A percentile compares a stretch with the other conserved stretches of the same genome.
Conservation (phyloP, 2,797 vertebrate genomes). For the Dendrocincla tyrannina region DNA sequence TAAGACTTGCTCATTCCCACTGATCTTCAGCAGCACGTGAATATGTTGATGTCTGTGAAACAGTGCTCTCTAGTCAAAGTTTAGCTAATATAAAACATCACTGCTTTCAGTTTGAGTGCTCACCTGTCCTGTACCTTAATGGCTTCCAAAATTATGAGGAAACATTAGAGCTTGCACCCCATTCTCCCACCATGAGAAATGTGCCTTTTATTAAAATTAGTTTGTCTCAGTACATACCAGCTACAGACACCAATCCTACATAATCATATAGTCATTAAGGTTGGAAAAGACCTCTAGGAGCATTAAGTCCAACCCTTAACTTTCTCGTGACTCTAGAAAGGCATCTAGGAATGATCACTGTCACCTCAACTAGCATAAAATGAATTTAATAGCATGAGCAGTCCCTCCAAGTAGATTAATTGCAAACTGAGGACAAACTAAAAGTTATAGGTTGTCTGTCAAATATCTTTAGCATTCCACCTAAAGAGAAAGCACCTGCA, state of each 20-base stretch:
- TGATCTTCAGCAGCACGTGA: not conserved
- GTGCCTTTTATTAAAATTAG: not conserved
- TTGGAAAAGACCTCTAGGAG: not conserved
- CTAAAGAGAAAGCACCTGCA: constrained; percentile 32
- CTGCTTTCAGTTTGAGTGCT: not conserved
- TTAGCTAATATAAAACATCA: not conserved
- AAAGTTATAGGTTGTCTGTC: not conserved
- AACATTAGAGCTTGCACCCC: not conserved
- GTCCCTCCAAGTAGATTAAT: not conserved
- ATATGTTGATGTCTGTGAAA: not conserved
- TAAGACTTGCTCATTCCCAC: not conserved
- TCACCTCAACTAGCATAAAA: not conserved
- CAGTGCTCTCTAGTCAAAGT: not conserved
- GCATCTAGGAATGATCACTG: not conserved
- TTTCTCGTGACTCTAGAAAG: not conserved
- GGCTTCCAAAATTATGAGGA: not conserved
- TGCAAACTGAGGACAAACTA: not conserved
- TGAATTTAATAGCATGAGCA: not conserved
- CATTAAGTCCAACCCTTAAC: not conserved
- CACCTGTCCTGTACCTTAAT: not conserved
- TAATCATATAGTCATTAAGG: not conserved
- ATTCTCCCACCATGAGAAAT: not conserved
- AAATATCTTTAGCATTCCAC: not conserved
- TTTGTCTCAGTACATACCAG: not conserved
- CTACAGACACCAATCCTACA: not conserved